Conservation (phyloP, 2,888 invertebrate genomes). For the Smittia aterrima region DNA sequence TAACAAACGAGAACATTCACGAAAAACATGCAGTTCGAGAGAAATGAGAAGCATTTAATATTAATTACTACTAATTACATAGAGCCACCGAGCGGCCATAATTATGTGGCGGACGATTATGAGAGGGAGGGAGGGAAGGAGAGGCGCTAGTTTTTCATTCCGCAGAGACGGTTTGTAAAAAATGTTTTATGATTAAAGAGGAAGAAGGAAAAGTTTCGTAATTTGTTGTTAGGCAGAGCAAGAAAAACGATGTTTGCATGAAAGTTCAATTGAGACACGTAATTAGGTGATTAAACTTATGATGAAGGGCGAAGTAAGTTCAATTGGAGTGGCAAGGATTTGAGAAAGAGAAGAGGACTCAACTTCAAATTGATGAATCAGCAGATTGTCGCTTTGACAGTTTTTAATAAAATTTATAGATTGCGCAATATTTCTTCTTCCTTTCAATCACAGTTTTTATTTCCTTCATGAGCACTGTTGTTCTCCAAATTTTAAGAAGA, state of each 20-base stretch:
- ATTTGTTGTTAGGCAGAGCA: neutral
- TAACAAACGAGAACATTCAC: slow-evolving; percentile 8
- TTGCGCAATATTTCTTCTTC: too few species aligned
- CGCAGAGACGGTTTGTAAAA: neutral
- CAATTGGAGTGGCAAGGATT: neutral
- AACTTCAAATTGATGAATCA: too few species aligned
- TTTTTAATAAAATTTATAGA: too few species aligned
- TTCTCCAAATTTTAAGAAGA: too few species aligned
- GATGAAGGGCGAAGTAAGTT: neutral
- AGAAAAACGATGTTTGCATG: neutral
- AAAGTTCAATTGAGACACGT: neutral
- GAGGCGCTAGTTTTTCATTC: neutral
- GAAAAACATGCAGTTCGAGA: neutral
- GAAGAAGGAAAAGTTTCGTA: neutral
- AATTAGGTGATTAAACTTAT: slow-evolving; percentile 1
- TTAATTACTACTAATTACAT: slow-evolving; percentile 11
- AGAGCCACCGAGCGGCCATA: neutral
- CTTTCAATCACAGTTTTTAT: too few species aligned
- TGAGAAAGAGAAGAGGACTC: neutral
- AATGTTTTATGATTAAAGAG: neutral
- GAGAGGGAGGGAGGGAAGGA: neutral
- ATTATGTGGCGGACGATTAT: neutral
- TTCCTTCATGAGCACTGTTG: too few species aligned
- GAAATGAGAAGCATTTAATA: slow-evolving; percentile 4
- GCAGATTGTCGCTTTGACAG: too few species aligned